Evolutionary conservation across 2,113 vertebrate genomes (phyloP).

Genomic region (Clarias batrachus): DNA sequence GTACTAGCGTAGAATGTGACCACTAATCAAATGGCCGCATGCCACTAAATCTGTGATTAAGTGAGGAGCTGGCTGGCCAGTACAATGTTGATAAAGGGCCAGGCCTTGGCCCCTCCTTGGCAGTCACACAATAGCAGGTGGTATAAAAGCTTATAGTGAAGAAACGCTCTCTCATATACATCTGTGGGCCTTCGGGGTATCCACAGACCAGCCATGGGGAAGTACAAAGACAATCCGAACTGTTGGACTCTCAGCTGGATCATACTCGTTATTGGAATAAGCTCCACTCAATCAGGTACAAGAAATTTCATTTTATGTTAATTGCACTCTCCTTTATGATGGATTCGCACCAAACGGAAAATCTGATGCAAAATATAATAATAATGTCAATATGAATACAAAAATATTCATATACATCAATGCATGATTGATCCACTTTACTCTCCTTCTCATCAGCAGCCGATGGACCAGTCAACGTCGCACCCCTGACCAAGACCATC

Average conservation of each 20-base stretch:
- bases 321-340: not conserved
- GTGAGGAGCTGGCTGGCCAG: not conserved
- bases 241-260: conserved; percentile 49
- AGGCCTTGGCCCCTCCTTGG: conserved; percentile 38
- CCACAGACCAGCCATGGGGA: conserved; percentile 53
- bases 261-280: conserved; percentile 39
- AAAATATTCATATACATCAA: not conserved
- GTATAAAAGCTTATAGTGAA: conserved; percentile 52
- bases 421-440: conserved; percentile 18
- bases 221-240: not conserved
- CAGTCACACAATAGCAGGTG: conserved; percentile 31
- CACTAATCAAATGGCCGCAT: not conserved
- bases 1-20: not conserved
- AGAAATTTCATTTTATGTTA: not conserved
- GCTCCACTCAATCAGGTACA: conserved; percentile 49
- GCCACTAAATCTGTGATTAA: not conserved
- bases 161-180: conserved; percentile 18
- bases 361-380: conserved; percentile 11
- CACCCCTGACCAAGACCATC: conserved; percentile 48
- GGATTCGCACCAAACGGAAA: too few relatives aligned
- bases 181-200: conserved; percentile 32
- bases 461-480: conserved; percentile 47
- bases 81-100: conserved; percentile 26
- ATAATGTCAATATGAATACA: too few relatives aligned
- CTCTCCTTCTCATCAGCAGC: not conserved